Evolutionary conservation across 37 sponge, comb jelly and placozoan species (phyloP).

Genomic region (Halisarca cf. caerulea): DNA sequence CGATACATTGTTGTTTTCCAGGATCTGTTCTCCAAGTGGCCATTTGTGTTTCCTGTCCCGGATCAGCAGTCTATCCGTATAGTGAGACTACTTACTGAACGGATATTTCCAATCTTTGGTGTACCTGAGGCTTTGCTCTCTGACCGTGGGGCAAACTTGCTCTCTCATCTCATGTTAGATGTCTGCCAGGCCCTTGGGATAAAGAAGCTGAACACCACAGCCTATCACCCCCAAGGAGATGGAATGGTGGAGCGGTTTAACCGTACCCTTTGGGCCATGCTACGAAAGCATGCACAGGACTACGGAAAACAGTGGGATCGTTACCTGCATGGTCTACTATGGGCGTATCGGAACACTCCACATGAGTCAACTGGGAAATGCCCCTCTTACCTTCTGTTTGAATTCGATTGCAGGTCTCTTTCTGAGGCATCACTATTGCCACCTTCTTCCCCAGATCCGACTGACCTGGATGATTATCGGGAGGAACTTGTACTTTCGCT

Average conservation of each 20-base stretch:
- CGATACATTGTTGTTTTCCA: slow-evolving; percentile 57
- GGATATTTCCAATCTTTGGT: neutral
- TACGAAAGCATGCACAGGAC: neutral
- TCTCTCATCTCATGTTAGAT: slow-evolving; percentile 21
- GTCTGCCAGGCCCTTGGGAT: slow-evolving; percentile 8
- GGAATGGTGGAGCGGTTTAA: slow-evolving; percentile 13
- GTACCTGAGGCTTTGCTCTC: slow-evolving; percentile 15
- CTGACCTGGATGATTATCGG: slow-evolving; percentile 19
- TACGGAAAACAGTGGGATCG: slow-evolving; percentile 43
- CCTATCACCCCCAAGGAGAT: slow-evolving; percentile 21
- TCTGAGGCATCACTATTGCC: slow-evolving; percentile 34
- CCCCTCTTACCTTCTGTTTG: slow-evolving; percentile 56
- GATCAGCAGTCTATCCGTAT: slow-evolving; percentile 54
- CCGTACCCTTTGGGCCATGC: neutral
- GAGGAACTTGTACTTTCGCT: slow-evolving; percentile 30
- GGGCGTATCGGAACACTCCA: slow-evolving; percentile 47
- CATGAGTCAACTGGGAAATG: slow-evolving; percentile 47
- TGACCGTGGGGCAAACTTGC: slow-evolving; percentile 1
- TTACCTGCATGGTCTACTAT: slow-evolving; percentile 25
- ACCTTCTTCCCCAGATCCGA: neutral
- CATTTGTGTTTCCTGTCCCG: slow-evolving; percentile 53
- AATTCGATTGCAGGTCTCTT: slow-evolving; percentile 27
- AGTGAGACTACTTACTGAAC: slow-evolving; percentile 35
- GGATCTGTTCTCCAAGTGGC: slow-evolving; percentile 65
- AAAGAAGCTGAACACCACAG: slow-evolving; percentile 23